Conservation (phyloP, 2,113 vertebrate genomes). For the Prochilodus magdalenae region DNA sequence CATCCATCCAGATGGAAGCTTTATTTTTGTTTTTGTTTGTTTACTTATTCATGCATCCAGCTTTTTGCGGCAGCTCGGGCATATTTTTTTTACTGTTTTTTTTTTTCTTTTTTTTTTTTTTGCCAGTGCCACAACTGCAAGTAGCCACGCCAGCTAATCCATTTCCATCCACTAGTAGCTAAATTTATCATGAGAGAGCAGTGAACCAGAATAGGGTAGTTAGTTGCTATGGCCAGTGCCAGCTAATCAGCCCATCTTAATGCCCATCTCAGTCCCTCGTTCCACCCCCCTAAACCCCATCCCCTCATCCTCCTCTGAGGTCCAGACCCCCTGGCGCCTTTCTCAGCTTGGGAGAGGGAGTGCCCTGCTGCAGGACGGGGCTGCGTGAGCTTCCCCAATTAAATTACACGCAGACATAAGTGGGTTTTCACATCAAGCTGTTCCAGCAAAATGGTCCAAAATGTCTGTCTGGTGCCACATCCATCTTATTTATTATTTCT, state of each 20-base stretch:
- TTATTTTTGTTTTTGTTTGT: slow-evolving; percentile 81
- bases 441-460: slow-evolving; percentile 68
- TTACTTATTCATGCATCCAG: slow-evolving; percentile 80
- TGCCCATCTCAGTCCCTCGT: slow-evolving; percentile 56
- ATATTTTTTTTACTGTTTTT: slow-evolving; percentile 48
- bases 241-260: slow-evolving; percentile 30
- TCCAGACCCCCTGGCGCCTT: slow-evolving; percentile 67
- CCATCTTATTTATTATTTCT: slow-evolving; percentile 64
- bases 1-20: slow-evolving; percentile 80
- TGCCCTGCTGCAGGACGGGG: slow-evolving; percentile 54
- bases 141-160: slow-evolving; percentile 73
- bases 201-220: neutral
- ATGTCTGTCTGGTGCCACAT: slow-evolving; percentile 61
- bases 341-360: slow-evolving; percentile 54
- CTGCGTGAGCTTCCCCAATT: slow-evolving; percentile 70
- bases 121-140: slow-evolving; percentile 72
- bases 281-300: slow-evolving; percentile 50
- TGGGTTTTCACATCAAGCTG: slow-evolving; percentile 75
- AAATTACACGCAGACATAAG: slow-evolving; percentile 72
- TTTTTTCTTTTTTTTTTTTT: slow-evolving; percentile 6
- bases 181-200: slow-evolving; percentile 1
- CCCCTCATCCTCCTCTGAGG: slow-evolving; percentile 33
- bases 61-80: slow-evolving; percentile 73
- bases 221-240: neutral
- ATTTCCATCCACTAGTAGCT: slow-evolving; percentile 73